These are phyloP conservation scores for Brachyalestes nurse DNA, from an alignment of 2,797 vertebrate species.

Conservation along the genomic window DNA sequence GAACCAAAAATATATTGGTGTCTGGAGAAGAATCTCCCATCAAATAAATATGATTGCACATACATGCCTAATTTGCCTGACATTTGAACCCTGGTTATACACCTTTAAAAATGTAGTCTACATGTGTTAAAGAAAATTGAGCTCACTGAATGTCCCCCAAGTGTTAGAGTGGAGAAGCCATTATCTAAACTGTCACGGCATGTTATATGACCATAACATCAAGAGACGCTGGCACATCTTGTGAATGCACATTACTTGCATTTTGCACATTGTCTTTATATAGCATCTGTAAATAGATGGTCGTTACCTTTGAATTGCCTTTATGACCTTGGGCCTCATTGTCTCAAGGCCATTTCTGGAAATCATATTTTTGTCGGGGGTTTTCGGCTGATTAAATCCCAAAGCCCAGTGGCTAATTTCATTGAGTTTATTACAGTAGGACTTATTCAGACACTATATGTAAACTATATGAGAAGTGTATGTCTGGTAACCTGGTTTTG, in stretches of 20 bases:
- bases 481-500: not conserved
- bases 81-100: too few species aligned
- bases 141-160: not conserved
- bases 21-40: too few species aligned
- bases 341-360: constrained; percentile 9
- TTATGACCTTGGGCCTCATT: not conserved
- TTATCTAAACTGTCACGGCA: not conserved
- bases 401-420: not conserved
- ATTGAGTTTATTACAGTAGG: not conserved
- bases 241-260: constrained; percentile 27
- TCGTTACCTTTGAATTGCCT: constrained; percentile 21
- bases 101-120: too few species aligned
- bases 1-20: too few species aligned
- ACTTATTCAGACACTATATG: constrained; percentile 4
- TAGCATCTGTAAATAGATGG: constrained; percentile 42
- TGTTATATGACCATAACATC: not conserved
- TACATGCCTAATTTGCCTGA: too few species aligned
- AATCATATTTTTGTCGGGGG: not conserved
- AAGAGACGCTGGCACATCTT: constrained; percentile 13
- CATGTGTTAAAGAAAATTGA: too few species aligned
- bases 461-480: not conserved
- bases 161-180: not conserved
- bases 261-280: constrained; percentile 36
- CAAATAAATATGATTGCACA: too few species aligned
- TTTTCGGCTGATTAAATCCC: not conserved